Evolutionary conservation across 1,140 invertebrate genomes (phyloP).

Genomic region (Musca vetustissima): DNA sequence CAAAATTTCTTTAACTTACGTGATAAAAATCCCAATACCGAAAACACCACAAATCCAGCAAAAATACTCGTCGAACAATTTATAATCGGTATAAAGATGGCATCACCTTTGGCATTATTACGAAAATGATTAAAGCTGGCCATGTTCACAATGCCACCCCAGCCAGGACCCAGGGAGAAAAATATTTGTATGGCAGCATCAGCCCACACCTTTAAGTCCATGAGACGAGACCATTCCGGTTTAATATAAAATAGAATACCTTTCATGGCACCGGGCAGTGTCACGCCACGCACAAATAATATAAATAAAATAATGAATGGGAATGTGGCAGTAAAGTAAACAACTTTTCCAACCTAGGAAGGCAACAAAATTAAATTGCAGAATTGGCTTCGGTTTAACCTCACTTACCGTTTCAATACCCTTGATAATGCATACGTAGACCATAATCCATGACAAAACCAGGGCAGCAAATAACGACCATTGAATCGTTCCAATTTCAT

Average conservation of each 20-base stretch:
- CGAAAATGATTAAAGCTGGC: slow-evolving; percentile 87
- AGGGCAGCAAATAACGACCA: slow-evolving; percentile 73
- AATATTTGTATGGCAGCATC: slow-evolving; percentile 91
- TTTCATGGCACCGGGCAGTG: slow-evolving; percentile 73
- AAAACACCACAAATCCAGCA: slow-evolving; percentile 92
- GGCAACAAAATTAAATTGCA: too few relatives aligned
- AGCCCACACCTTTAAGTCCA: slow-evolving; percentile 79
- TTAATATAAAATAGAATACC: slow-evolving; percentile 82
- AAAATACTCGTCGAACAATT: slow-evolving; percentile 90
- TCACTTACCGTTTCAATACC: slow-evolving; percentile 78
- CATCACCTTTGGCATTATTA: slow-evolving; percentile 74
- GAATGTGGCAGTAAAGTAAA: slow-evolving; percentile 84
- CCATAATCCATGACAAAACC: slow-evolving; percentile 72
- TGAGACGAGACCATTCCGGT: slow-evolving; percentile 76
- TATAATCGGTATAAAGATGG: slow-evolving; percentile 70
- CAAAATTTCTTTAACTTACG: slow-evolving; percentile 36
- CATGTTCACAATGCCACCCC: slow-evolving; percentile 88
- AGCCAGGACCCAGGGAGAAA: slow-evolving; percentile 88
- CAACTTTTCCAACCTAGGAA: slow-evolving; percentile 66
- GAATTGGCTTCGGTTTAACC: too few relatives aligned
- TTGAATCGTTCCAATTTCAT: slow-evolving; percentile 69
- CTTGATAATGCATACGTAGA: slow-evolving; percentile 78
- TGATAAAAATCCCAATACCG: slow-evolving; percentile 90
- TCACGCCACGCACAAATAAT: slow-evolving; percentile 72
- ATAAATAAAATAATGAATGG: slow-evolving; percentile 79